A percentile compares a stretch with the other conserved stretches of the same genome.
phyloP scores from a whole-genome alignment of 1,140 invertebrate species.

The Eurytemora carolleeae region DNA sequence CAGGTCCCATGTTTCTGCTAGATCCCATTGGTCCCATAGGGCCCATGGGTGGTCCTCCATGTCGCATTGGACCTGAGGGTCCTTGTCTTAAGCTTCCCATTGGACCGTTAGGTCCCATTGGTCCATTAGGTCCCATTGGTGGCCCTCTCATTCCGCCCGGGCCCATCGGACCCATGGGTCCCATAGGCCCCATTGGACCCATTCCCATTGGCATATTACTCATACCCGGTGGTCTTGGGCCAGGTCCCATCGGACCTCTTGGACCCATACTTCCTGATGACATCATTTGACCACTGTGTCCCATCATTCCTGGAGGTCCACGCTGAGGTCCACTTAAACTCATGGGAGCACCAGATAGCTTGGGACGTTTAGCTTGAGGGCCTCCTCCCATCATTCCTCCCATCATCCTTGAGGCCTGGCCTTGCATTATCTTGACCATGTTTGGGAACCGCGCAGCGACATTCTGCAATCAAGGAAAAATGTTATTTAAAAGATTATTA shows the following conservation, averaged over 20 bases:
- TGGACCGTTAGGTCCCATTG: conserved; percentile 17
- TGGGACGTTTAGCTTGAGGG: conserved; percentile 18
- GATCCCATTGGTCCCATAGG: not conserved
- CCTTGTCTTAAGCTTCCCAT: not conserved
- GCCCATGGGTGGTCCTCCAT: conserved; percentile 5
- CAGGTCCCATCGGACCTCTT: conserved; percentile 16
- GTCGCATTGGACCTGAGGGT: not conserved
- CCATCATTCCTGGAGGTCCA: conserved; percentile 16
- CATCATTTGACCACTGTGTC: conserved; percentile 18
- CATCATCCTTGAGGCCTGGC: not conserved
- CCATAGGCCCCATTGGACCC: conserved; percentile 16
- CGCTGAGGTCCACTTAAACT: conserved; percentile 17
- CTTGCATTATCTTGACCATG: conserved; percentile 6
- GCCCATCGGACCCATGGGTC: conserved; percentile 22
- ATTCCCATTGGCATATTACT: conserved; percentile 18
- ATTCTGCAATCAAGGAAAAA: not conserved
- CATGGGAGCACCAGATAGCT: conserved; percentile 15
- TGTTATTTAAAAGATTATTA: too few relatives aligned
- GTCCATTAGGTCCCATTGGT: conserved; percentile 24
- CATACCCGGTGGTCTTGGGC: conserved; percentile 1
- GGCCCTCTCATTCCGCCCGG: conserved; percentile 27
- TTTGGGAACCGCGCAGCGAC: conserved; percentile 3
- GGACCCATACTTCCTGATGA: too few relatives aligned
- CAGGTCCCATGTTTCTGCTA: not conserved
- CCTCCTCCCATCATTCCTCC: not conserved